A percentile compares a stretch with the other conserved stretches of the same genome.
phyloP scores from a whole-genome alignment of 2,888 invertebrate genomes.

The Cactoblastis cactorum region DNA sequence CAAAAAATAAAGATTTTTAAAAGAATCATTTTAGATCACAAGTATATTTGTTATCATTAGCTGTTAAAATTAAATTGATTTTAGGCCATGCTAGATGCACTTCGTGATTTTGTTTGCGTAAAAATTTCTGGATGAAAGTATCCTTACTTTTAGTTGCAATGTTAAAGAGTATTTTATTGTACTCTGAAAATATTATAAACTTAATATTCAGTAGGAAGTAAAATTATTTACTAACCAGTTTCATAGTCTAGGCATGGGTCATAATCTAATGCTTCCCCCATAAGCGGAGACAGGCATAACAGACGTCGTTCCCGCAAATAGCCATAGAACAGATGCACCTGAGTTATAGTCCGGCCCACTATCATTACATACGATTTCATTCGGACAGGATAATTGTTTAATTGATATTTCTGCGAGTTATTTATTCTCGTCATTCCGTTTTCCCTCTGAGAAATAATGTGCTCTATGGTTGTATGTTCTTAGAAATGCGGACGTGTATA shows the following conservation, averaged over 20 bases:
- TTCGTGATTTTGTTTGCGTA: too few relatives aligned
- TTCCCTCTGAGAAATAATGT: constrained; percentile 67
- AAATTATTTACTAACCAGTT: too few relatives aligned
- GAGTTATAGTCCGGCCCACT: constrained; percentile 78
- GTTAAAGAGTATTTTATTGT: too few relatives aligned
- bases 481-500: constrained; percentile 11
- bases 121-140: too few relatives aligned
- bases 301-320: constrained; percentile 75
- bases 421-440: constrained; percentile 77
- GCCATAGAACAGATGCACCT: constrained; percentile 76
- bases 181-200: too few relatives aligned
- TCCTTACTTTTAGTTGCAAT: too few relatives aligned
- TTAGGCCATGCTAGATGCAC: too few relatives aligned
- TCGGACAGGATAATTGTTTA: constrained; percentile 81
- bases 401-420: constrained; percentile 80
- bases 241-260: constrained; percentile 16
- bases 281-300: constrained; percentile 25
- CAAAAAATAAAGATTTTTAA: too few relatives aligned
- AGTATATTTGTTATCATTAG: too few relatives aligned
- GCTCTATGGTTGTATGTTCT: constrained; percentile 50
- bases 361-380: constrained; percentile 80
- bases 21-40: too few relatives aligned
- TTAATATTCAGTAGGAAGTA: too few relatives aligned
- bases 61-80: too few relatives aligned
- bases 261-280: constrained; percentile 23